These are phyloP conservation scores for Pilophorus perplexus DNA, from an alignment of 2,888 invertebrate species.

Conservation along the genomic window DNA sequence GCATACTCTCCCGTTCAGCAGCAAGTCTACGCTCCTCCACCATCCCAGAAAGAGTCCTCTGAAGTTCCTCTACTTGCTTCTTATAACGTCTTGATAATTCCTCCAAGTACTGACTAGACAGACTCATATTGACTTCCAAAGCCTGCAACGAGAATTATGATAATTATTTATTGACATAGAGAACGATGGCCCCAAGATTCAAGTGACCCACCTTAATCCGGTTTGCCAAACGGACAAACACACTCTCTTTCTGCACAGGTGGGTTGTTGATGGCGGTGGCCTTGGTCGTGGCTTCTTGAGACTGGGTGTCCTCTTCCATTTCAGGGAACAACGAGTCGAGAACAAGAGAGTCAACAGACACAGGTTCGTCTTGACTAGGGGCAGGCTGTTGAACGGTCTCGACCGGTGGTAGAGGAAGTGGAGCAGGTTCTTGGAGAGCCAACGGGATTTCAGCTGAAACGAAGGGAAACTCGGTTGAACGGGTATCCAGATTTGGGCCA, in stretches of 20 bases:
- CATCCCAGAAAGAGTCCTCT: conserved; percentile 76
- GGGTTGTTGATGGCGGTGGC: conserved; percentile 50
- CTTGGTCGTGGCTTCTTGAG: conserved; percentile 52
- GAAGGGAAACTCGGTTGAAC: no score
- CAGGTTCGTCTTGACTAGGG: conserved; percentile 31
- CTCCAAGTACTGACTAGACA: conserved; percentile 94
- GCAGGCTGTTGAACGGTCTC: conserved; percentile 22
- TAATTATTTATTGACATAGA: neutral
- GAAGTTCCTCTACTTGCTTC: conserved; percentile 94
- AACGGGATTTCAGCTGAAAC: no score
- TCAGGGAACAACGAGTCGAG: conserved; percentile 49
- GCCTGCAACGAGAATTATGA: conserved; percentile 58
- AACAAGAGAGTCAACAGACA: conserved; percentile 43
- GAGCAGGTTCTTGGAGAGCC: conserved; percentile 1
- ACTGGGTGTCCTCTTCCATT: conserved; percentile 46
- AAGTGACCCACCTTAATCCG: conserved; percentile 74
- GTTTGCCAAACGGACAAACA: conserved; percentile 93
- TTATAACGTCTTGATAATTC: conserved; percentile 93
- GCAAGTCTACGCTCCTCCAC: conserved; percentile 67
- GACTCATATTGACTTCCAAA: conserved; percentile 93
- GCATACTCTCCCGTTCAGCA: conserved; percentile 72
- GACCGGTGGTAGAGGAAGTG: neutral
- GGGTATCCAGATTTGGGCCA: no score
- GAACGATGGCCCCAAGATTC: conserved; percentile 19
- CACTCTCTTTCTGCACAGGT: conserved; percentile 78